Evolutionary conservation across 2,113 vertebrate species (phyloP).

Genomic region (Ariopsis seemanni): DNA sequence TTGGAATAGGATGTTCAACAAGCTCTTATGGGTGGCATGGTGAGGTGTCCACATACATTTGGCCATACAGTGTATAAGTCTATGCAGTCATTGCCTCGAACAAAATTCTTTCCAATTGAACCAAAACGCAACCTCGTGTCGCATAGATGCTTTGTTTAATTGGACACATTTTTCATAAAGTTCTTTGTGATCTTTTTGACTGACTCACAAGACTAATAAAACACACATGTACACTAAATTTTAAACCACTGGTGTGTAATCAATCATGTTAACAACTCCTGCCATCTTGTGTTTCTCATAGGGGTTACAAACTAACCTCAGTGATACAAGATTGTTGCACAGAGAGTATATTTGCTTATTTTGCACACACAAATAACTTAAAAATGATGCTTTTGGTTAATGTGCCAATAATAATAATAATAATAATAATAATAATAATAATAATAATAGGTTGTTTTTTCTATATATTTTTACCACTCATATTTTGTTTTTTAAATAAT

Average conservation of each 20-base stretch:
- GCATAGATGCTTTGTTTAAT: not conserved
- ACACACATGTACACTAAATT: not conserved
- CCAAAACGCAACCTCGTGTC: not conserved
- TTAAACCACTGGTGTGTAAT: not conserved
- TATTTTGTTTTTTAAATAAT: not conserved
- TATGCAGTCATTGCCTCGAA: not conserved
- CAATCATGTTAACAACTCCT: not conserved
- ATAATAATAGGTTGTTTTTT: not conserved
- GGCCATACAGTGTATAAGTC: not conserved
- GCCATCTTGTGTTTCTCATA: conserved; percentile 24
- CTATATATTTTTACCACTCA: not conserved
- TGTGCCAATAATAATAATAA: not conserved
- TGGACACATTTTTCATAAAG: not conserved
- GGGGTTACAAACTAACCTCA: not conserved
- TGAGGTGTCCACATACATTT: not conserved
- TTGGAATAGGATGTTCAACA: not conserved
- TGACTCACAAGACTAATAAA: not conserved
- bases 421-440: not conserved
- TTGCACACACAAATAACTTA: not conserved
- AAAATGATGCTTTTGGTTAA: not conserved
- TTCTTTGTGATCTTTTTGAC: not conserved
- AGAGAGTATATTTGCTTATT: not conserved
- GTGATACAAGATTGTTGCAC: not conserved
- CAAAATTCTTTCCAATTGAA: not conserved
- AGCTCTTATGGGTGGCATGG: not conserved